Evolutionary conservation across 2,888 invertebrate species (phyloP).

Genomic region (Oxyteleia sp.): DNA sequence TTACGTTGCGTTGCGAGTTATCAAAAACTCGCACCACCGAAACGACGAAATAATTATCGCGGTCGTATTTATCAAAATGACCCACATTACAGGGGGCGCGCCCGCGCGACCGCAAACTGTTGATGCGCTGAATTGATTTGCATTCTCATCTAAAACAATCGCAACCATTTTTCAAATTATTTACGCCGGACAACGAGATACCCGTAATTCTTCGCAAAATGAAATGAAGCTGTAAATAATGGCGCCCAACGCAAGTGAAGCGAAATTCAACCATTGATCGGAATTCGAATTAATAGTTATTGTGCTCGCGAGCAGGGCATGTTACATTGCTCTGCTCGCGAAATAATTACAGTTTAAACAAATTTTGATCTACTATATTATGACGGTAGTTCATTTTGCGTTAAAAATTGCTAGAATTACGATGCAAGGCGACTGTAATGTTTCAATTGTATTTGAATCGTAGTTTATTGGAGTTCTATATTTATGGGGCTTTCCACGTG

Average conservation of each 20-base stretch:
- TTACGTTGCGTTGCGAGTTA: conserved; percentile 7
- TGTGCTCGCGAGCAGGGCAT: conserved; percentile 12
- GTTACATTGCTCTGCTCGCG: not conserved
- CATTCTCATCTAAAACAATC: conserved; percentile 46
- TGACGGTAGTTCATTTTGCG: too few relatives aligned
- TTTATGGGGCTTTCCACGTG: too few relatives aligned
- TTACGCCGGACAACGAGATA: conserved; percentile 5
- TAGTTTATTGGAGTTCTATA: too few relatives aligned
- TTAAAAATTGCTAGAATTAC: too few relatives aligned
- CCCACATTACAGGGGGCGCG: conserved; percentile 22
- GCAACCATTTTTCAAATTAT: conserved; percentile 45
- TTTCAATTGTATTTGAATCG: too few relatives aligned
- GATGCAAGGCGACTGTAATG: too few relatives aligned
- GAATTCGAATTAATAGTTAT: conserved; percentile 37
- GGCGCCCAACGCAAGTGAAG: conserved; percentile 7
- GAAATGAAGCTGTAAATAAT: conserved; percentile 48
- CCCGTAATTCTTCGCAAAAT: conserved; percentile 14
- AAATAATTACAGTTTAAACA: too few relatives aligned
- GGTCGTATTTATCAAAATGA: conserved; percentile 51
- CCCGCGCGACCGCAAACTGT: conserved; percentile 18
- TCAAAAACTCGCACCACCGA: conserved; percentile 1
- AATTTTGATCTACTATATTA: too few relatives aligned
- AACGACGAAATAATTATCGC: conserved; percentile 50
- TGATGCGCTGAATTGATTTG: conserved; percentile 40
- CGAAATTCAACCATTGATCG: conserved; percentile 24